phyloP scores from a whole-genome alignment of 2,113 vertebrate genomes.

The Coptodon bakossiorum region DNA sequence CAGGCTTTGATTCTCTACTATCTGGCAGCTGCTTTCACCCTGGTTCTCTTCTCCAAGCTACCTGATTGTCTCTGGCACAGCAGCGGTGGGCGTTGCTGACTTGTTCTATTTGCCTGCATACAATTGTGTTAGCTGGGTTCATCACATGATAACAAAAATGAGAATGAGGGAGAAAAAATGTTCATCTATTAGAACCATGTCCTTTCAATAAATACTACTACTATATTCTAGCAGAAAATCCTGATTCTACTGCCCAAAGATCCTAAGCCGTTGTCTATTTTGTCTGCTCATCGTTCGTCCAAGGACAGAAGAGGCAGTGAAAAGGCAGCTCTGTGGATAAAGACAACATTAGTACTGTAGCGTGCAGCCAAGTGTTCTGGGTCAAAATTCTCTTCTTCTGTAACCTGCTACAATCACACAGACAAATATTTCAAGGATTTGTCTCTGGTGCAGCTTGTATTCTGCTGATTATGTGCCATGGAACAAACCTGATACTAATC shows the following conservation, averaged over 20 bases:
- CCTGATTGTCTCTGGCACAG: background rate
- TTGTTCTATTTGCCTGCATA: background rate
- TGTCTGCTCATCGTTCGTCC: background rate
- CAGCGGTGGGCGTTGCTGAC: background rate
- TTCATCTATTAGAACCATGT: background rate
- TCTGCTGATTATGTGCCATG: background rate
- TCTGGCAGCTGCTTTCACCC: background rate
- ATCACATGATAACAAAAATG: background rate
- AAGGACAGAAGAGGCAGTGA: background rate
- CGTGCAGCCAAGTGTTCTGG: background rate
- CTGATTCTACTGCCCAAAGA: background rate
- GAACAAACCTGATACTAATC: background rate
- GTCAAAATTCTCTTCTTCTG: background rate
- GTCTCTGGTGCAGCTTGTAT: background rate
- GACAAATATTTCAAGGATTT: background rate
- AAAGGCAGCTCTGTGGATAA: background rate
- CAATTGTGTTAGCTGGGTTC: background rate
- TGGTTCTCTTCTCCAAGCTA: background rate
- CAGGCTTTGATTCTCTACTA: background rate
- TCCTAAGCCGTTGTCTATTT: fast-evolving
- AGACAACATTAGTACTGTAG: background rate
- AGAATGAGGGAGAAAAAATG: background rate
- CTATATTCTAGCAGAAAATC: background rate
- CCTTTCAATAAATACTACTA: background rate
- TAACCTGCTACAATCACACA: background rate